Conservation (phyloP, 1,140 invertebrate genomes). For the honey bee (Apis mellifera) region Amel_HAv3.1 CM009939.2:6704501-6705000, state of each 20-base stretch:
- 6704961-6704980: constrained; percentile 30
- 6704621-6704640: not conserved
- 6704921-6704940: not conserved
- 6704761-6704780: not conserved
- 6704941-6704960: constrained; percentile 6
- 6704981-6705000: constrained; percentile 31
- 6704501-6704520: not conserved
- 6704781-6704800: not conserved
- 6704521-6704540: not conserved
- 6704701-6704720: too few relatives aligned
- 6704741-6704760: too few relatives aligned
- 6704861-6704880: not conserved
- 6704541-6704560: not conserved
- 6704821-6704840: not conserved
- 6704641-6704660: not conserved
- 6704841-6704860: not conserved
- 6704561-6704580: too few relatives aligned
- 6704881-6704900: constrained; percentile 2
- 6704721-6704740: too few relatives aligned
- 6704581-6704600: not conserved
- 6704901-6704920: not conserved
- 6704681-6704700: too few relatives aligned
- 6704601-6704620: too few relatives aligned
- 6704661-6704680: too few relatives aligned
- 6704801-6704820: not conserved